Evolutionary conservation across 2,113 vertebrate species (phyloP), one percentile per base, ranked within the genome.

Genomic region (Marmota monax): DNA sequence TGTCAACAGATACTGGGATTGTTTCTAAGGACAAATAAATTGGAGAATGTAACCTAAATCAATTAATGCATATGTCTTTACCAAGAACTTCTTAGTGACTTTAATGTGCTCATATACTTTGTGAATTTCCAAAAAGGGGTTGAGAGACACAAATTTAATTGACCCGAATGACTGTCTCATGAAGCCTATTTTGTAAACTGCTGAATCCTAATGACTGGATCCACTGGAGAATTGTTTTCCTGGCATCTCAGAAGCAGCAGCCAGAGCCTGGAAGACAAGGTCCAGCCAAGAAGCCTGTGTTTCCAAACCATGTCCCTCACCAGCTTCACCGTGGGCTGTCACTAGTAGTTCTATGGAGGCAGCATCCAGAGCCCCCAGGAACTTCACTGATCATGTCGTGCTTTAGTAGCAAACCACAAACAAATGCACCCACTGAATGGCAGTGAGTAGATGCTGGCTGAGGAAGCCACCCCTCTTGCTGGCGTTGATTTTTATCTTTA

Each of bases 401-500:
- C 72, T 88, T 85, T 92, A 73, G 48, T 13, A 78, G 91, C 32
- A 89, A 95, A 94, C 70, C 51, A 53, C 77, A 95, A 95, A 93
- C 83, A 92, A 95, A 93, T 23, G 39, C 27, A 78, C 95, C 85
- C 90, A 92, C 79, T n/a, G 74, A 88, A 76, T 27, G 91, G 76
- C 83, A 61, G 89, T 73, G 56, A 72, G 86, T 93, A 58, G 89
- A 84, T 37, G 87, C 53, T 67, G 48, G 70, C 85, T 97, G 93
- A 92, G 4, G 39, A 96, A 96, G 65, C 74, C 86, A 69, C 83
- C 84, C 72, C 67, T 95, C 96, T 91, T 27, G 65, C 94, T 82
- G 90, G 48, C 61, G 93, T 77, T 93, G 95, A 94, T 97, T 98
- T 45, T 97, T 96, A 93, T 95, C 90, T 92, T 96, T 95, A 96